Percentiles rank a stretch among this genome's conserved stretches.
Conservation (phyloP, 2,888 invertebrate genomes). For the Tipula vernalis region DNA sequence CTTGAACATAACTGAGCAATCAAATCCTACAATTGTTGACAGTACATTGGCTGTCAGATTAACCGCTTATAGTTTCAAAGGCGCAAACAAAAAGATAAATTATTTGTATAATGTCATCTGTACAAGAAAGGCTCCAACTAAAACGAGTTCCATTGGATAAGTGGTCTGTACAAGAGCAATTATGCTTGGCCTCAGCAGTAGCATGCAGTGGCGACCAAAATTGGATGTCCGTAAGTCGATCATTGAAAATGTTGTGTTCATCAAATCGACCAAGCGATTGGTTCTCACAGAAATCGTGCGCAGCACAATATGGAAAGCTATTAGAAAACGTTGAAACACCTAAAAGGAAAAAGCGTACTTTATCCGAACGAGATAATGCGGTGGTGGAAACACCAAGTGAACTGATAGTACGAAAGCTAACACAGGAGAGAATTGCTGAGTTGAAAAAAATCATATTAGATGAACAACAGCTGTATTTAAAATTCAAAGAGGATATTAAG, state of each 20-base stretch:
- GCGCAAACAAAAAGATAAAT: neutral
- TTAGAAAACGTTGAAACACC: constrained; percentile 74
- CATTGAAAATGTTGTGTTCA: constrained; percentile 65
- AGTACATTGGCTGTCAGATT: neutral
- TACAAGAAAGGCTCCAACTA: constrained; percentile 30
- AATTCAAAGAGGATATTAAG: constrained; percentile 46
- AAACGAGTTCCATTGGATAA: constrained; percentile 64
- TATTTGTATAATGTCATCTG: constrained; percentile 20
- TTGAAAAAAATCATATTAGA: constrained; percentile 56
- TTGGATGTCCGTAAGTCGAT: constrained; percentile 79
- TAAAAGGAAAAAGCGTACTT: constrained; percentile 67
- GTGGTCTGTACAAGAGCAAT: constrained; percentile 75
- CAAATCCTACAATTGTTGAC: neutral
- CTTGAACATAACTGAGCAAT: neutral
- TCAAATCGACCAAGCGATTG: constrained; percentile 65
- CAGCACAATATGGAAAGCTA: constrained; percentile 73
- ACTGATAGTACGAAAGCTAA: constrained; percentile 61
- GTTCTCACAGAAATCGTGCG: constrained; percentile 86
- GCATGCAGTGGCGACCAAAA: constrained; percentile 78
- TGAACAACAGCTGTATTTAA: constrained; percentile 60
- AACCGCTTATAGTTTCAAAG: neutral
- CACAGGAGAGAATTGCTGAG: constrained; percentile 65
- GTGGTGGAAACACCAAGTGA: constrained; percentile 61
- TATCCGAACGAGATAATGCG: constrained; percentile 17
- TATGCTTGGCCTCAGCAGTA: constrained; percentile 78